Percentiles rank a stretch among this genome's conserved stretches.
These are phyloP conservation scores for Chloromyia formosa DNA, from an alignment of 2,888 invertebrate species.

Conservation along the genomic window DNA sequence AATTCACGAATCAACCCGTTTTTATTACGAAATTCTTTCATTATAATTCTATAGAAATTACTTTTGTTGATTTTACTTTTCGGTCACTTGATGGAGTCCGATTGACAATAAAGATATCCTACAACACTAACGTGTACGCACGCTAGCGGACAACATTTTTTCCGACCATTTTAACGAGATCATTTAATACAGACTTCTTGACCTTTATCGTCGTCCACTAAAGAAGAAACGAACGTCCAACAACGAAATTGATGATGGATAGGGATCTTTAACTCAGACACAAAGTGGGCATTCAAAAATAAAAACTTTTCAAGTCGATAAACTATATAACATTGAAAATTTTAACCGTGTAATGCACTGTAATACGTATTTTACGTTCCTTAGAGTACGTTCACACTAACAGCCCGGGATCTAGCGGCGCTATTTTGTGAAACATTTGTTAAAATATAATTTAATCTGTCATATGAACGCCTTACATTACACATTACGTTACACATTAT, in stretches of 20 bases:
- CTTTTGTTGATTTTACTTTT: slow-evolving; percentile 14
- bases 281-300: slow-evolving; percentile 1
- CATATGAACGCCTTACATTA: no score
- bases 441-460: no score
- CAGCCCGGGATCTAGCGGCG: no score
- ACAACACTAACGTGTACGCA: not conserved
- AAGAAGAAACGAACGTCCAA: not conserved
- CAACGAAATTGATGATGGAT: not conserved
- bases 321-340: no score
- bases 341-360: no score
- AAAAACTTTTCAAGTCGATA: no score
- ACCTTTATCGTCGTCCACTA: slow-evolving; percentile 25
- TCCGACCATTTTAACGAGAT: slow-evolving; percentile 5
- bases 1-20: slow-evolving; percentile 26
- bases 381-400: no score
- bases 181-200: slow-evolving; percentile 24
- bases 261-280: not conserved
- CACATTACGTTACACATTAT: no score
- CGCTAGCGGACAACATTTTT: not conserved
- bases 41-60: not conserved
- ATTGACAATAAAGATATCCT: slow-evolving; percentile 4
- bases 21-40: not conserved
- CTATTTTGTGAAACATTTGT: no score
- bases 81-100: slow-evolving; percentile 8
- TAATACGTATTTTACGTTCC: no score